Evolutionary conservation across 64 coral and sea anemone genomes (phyloP).

Genomic region (Montipora foliosa): DNA sequence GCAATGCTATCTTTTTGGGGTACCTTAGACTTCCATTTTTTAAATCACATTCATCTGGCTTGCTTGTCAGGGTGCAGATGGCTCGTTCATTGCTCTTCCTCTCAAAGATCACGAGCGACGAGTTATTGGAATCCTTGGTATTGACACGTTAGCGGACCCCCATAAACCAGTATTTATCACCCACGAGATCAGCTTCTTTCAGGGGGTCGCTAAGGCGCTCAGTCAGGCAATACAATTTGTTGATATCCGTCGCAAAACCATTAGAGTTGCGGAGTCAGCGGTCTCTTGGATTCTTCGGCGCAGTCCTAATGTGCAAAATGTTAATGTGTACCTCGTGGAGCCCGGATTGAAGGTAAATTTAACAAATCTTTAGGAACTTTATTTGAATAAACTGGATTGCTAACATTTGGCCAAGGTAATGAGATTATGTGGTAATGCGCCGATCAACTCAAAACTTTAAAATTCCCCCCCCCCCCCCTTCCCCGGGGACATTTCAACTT

Average conservation of each 20-base stretch:
- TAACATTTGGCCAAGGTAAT: neutral
- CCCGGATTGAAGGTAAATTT: slow-evolving; percentile 86
- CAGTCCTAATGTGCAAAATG: slow-evolving; percentile 79
- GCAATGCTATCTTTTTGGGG: no score
- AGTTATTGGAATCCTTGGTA: slow-evolving; percentile 88
- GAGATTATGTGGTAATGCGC: no score
- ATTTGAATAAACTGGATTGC: neutral
- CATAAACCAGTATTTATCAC: slow-evolving; percentile 89
- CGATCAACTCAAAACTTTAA: no score
- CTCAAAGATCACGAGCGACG: slow-evolving; percentile 94
- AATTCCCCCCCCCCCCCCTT: no score
- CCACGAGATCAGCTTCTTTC: slow-evolving; percentile 97
- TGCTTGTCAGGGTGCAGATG: slow-evolving; percentile 60
- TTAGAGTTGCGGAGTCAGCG: slow-evolving; percentile 97
- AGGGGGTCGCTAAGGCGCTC: slow-evolving; percentile 90
- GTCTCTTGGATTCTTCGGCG: slow-evolving; percentile 94
- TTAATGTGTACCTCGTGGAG: slow-evolving; percentile 95
- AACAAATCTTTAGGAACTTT: neutral
- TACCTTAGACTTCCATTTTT: no score
- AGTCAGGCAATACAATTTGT: slow-evolving; percentile 96
- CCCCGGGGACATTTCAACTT: no score
- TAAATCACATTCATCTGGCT: neutral
- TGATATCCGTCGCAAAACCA: slow-evolving; percentile 91
- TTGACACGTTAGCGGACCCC: slow-evolving; percentile 89
- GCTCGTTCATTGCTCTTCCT: slow-evolving; percentile 92